Conservation (phyloP, 1,140 invertebrate genomes). For the Drosophila nigromelanica region DNA sequence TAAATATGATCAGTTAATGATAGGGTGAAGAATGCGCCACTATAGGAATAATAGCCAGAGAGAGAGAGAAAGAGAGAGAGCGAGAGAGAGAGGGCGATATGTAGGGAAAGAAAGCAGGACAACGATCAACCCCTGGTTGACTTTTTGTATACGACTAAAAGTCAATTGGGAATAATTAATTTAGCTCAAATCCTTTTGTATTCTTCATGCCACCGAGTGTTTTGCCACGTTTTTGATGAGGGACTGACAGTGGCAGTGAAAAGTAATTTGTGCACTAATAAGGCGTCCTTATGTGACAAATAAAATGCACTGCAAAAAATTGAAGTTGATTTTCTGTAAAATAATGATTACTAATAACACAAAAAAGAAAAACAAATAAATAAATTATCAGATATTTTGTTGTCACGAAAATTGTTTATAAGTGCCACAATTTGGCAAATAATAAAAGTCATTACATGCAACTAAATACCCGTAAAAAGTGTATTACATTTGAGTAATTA, state of each 20-base stretch:
- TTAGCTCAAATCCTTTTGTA: slow-evolving; percentile 74
- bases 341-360: not conserved
- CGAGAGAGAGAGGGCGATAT: not conserved
- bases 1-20: slow-evolving; percentile 83
- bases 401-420: too few relatives aligned
- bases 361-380: too few relatives aligned
- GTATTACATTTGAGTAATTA: too few relatives aligned
- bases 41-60: not conserved
- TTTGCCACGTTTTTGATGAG: slow-evolving; percentile 80
- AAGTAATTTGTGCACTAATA: slow-evolving; percentile 82
- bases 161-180: slow-evolving; percentile 83
- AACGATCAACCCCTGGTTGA: slow-evolving; percentile 60
- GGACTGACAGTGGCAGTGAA: slow-evolving; percentile 82
- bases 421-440: too few relatives aligned
- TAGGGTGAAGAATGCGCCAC: slow-evolving; percentile 37
- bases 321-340: not conserved
- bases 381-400: too few relatives aligned
- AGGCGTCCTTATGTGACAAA: slow-evolving; percentile 35
- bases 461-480: too few relatives aligned
- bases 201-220: slow-evolving; percentile 64
- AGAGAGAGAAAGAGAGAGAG: not conserved
- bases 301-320: slow-evolving; percentile 49
- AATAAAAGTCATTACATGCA: too few relatives aligned
- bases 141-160: slow-evolving; percentile 56
- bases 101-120: too few relatives aligned